Evolutionary conservation across 2,113 vertebrate genomes (phyloP), one percentile per base, ranked within the genome.

Genomic region (Arizona elegans): DNA sequence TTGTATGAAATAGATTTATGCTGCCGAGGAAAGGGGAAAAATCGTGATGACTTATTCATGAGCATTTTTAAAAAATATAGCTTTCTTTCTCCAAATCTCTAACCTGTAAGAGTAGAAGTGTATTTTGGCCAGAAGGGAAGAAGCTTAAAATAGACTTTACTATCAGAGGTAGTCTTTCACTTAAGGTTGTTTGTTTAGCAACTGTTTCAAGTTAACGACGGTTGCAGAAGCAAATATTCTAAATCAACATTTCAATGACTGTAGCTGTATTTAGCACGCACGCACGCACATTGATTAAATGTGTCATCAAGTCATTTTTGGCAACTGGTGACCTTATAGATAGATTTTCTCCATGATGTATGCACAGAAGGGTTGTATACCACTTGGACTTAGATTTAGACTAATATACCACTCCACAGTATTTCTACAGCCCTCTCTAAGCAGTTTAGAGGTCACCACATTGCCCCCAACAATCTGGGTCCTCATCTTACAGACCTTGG

Each of bases 21-120:
- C 91, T 21, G 62, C 50, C 65, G 86, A 94, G 75, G 52, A 50
- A 81, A 70, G 65, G 56, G 93, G 52, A 6, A 94, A 95, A 93
- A 56, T 43, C 58, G 75, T 55, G 86, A 93, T 92, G 92, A 90
- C 94, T 96, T 96, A 91, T 95, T 96, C 50, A 93, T 93, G 87
- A 92, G 9, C 94, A 90, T 91, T 15, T 47, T 8, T 4, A 47
- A 47, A 54, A 93, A 90, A 65, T 52, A 94, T 38, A 11, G 93
- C 52, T 91, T 93, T 93, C 10, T 90, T 75, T 90, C 52, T 2
- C 9, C 89, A 92, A n/a, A 29, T 47, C 86, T 91, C 90, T 90
- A 92, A 90, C 70, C 6, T 38, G 91, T 33, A 92, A 55, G 75
- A 92, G 23, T 2, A 92, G 52, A 56, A 13, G 93, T 55, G 3